Conservation (phyloP, 2,113 vertebrate genomes). For the Holacanthus passer region DNA sequence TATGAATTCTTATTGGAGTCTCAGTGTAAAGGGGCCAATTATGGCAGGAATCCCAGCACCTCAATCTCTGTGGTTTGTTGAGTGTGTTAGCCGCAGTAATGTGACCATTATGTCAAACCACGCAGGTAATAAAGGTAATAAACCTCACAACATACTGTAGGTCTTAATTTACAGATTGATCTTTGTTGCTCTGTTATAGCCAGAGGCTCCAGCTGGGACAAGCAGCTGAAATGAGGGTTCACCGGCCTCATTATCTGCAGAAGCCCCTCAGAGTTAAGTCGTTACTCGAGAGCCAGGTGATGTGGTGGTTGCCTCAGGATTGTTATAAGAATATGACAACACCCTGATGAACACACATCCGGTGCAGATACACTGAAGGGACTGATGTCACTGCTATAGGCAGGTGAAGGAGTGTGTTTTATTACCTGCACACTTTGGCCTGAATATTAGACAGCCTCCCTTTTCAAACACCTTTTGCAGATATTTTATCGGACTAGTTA, state of each 20-base stretch:
- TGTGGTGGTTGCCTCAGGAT: not conserved
- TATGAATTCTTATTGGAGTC: not conserved
- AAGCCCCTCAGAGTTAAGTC: not conserved
- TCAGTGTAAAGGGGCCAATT: not conserved
- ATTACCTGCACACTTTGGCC: not conserved
- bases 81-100: conserved; percentile 19
- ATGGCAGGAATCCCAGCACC: not conserved
- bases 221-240: not conserved
- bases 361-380: not conserved
- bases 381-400: not conserved
- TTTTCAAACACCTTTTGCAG: not conserved
- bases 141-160: not conserved
- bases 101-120: conserved; percentile 22
- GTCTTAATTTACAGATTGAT: conserved; percentile 3
- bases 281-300: not conserved
- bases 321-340: not conserved
- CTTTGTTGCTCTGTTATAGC: not conserved
- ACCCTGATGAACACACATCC: not conserved
- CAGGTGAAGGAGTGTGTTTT: not conserved
- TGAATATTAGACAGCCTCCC: not conserved
- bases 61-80: not conserved
- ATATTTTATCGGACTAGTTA: not conserved
- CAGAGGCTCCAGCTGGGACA: not conserved
- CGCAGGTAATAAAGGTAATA: not conserved
- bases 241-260: not conserved